These are phyloP conservation scores for Ligdia adustata DNA, from an alignment of 2,888 invertebrate species.

Conservation along the genomic window DNA sequence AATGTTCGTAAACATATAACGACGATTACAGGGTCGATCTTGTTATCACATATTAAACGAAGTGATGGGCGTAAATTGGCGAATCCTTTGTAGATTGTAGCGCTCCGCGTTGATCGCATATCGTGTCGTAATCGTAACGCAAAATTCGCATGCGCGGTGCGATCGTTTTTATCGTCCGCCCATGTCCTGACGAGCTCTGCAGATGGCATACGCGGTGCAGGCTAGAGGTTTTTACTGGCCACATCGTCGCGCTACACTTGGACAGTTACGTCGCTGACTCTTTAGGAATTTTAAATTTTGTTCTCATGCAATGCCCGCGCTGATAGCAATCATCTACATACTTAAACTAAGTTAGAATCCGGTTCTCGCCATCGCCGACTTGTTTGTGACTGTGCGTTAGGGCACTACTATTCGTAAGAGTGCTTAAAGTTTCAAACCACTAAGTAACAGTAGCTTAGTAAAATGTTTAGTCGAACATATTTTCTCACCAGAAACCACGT, in stretches of 20 bases:
- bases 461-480: not conserved
- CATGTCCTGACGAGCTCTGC: constrained; percentile 60
- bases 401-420: not conserved
- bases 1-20: constrained; percentile 56
- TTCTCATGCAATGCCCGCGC: constrained; percentile 44
- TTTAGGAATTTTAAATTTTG: constrained; percentile 54
- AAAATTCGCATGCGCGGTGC: constrained; percentile 64
- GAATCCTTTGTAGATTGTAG: constrained; percentile 22
- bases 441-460: not conserved
- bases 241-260: constrained; percentile 50
- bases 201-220: constrained; percentile 65
- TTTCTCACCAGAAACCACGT: not conserved
- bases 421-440: not conserved
- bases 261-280: constrained; percentile 62
- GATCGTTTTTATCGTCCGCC: constrained; percentile 65
- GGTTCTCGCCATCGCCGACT: constrained; percentile 13
- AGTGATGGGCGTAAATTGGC: constrained; percentile 41
- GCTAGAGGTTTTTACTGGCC: constrained; percentile 63
- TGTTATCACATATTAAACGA: constrained; percentile 50
- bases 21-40: constrained; percentile 39
- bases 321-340: constrained; percentile 42
- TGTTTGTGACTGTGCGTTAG: constrained; percentile 12
- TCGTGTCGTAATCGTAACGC: constrained; percentile 46
- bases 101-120: constrained; percentile 60
- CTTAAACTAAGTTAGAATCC: constrained; percentile 16